Evolutionary conservation across 2,113 vertebrate species (phyloP).

Genomic region (Cepphus grylle): DNA sequence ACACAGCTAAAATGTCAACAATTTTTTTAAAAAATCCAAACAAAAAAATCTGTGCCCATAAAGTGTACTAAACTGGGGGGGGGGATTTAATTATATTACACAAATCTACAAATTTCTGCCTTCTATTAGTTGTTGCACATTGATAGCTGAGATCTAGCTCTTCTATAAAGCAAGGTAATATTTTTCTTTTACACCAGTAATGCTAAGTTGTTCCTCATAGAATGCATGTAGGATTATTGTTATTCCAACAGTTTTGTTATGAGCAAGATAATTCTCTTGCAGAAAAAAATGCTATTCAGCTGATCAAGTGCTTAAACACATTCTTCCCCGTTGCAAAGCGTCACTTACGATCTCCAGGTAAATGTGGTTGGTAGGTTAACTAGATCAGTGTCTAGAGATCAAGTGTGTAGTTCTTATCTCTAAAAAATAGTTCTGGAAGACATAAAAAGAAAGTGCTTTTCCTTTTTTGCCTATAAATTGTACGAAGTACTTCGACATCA

Average conservation of each 20-base stretch:
- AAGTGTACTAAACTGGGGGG: not conserved
- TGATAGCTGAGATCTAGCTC: not conserved
- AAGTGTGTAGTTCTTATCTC: not conserved
- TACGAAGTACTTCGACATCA: not conserved
- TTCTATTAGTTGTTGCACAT: not conserved
- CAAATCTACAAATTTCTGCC: not conserved
- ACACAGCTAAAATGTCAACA: not conserved
- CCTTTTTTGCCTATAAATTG: not conserved
- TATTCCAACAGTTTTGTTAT: not conserved
- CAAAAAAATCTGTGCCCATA: not conserved
- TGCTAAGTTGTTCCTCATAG: not conserved
- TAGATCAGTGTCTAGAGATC: not conserved
- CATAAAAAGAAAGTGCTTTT: not conserved
- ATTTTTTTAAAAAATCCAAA: not conserved
- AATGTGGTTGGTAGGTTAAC: not conserved
- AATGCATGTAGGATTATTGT: not conserved
- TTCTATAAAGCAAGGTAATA: not conserved
- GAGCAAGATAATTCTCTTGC: not conserved
- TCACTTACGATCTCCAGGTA: not conserved
- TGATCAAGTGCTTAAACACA: not conserved
- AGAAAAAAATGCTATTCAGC: not conserved
- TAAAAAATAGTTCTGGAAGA: not conserved
- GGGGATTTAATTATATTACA: not conserved
- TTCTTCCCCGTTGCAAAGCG: not conserved
- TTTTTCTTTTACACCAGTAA: not conserved